Conservation (phyloP, 2,888 invertebrate species). For the Theretra japonica region DNA sequence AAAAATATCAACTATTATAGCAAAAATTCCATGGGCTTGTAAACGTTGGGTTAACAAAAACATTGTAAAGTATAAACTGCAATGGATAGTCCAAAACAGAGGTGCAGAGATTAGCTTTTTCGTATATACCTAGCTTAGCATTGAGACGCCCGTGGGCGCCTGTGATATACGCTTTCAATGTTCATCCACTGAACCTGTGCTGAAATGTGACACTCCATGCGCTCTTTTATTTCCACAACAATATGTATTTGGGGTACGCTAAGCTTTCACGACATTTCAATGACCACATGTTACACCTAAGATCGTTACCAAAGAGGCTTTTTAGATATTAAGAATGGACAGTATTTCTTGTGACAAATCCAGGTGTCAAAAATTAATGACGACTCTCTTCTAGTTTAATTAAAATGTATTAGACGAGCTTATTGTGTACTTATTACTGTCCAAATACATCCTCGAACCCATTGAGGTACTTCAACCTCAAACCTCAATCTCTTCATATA, state of each 20-base stretch:
- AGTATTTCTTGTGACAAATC: neutral
- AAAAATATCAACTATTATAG: neutral
- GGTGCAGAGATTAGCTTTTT: constrained; percentile 52
- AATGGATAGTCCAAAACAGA: constrained; percentile 45
- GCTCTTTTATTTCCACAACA: constrained; percentile 45
- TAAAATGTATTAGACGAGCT: constrained; percentile 7
- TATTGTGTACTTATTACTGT: constrained; percentile 6
- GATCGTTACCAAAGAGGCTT: constrained; percentile 18
- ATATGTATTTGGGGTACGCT: neutral
- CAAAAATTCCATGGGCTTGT: neutral
- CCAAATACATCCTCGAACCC: neutral
- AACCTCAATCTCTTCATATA: neutral
- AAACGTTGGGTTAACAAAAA: neutral
- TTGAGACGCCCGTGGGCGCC: constrained; percentile 67
- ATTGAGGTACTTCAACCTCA: too few relatives aligned
- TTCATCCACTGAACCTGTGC: constrained; percentile 76
- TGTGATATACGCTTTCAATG: constrained; percentile 82
- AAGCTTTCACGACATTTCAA: neutral
- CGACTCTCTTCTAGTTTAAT: neutral
- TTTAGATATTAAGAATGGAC: constrained; percentile 4
- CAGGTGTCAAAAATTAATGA: neutral
- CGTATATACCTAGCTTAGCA: constrained; percentile 62
- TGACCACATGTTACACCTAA: neutral
- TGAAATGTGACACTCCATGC: constrained; percentile 53
- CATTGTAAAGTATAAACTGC: neutral